Percentiles rank a stretch among this genome's conserved stretches.
phyloP scores from a whole-genome alignment of 2,797 vertebrate species.

The Cichlasoma orientale region DNA sequence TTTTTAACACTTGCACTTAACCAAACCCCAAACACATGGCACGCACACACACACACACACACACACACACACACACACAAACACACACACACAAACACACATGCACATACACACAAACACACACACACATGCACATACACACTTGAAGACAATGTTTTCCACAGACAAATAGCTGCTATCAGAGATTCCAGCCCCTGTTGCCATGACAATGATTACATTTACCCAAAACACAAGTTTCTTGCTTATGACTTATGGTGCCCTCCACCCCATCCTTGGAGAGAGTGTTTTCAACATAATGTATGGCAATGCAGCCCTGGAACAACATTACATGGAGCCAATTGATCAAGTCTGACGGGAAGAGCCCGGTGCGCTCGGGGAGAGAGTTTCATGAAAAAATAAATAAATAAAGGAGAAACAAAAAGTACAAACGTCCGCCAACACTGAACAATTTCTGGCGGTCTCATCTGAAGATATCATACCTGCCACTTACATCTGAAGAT shows the following conservation, averaged over 20 bases:
- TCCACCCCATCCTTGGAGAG: constrained; percentile 45
- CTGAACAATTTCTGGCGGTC: background rate
- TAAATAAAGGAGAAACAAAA: background rate
- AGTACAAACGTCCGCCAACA: background rate
- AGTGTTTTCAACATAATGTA: constrained; percentile 48
- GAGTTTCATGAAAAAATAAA: background rate
- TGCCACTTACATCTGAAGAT: background rate
- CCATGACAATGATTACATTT: constrained; percentile 78
- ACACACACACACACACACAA: constrained; percentile 25
- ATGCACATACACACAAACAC: constrained; percentile 13
- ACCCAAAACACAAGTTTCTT: constrained; percentile 69
- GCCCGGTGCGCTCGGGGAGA: constrained; percentile 9
- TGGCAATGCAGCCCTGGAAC: constrained; percentile 52
- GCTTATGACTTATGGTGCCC: constrained; percentile 54
- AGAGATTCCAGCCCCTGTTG: constrained; percentile 76
- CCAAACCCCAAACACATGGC: constrained; percentile 35
- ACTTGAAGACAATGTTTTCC: constrained; percentile 56
- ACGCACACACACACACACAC: background rate
- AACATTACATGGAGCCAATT: constrained; percentile 37
- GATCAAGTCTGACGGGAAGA: constrained; percentile 58
- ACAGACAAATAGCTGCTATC: constrained; percentile 70
- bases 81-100: background rate
- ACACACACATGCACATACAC: constrained; percentile 13
- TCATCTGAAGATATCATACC: background rate
- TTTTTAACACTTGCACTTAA: constrained; percentile 33